These are phyloP conservation scores for Balearica regulorum DNA, from an alignment of 2,797 vertebrate species.

Conservation along the genomic window DNA sequence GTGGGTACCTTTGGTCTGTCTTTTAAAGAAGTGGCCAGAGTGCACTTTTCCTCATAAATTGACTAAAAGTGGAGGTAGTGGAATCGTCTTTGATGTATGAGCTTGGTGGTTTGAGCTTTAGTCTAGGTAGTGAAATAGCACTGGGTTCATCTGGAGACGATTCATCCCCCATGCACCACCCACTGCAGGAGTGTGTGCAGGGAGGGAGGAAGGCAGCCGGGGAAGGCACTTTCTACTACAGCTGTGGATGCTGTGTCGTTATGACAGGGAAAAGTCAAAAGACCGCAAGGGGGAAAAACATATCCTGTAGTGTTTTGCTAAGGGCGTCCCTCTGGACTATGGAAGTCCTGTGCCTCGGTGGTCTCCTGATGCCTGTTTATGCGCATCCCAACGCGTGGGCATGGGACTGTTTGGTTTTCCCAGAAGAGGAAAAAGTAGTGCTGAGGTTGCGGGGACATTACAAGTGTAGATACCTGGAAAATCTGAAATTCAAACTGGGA, in stretches of 20 bases:
- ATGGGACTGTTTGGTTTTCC: neutral
- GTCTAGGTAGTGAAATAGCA: neutral
- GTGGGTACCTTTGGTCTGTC: neutral
- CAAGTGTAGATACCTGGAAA: neutral
- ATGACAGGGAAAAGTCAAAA: neutral
- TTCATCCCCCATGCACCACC: neutral
- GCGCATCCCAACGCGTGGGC: neutral
- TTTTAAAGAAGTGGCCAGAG: neutral
- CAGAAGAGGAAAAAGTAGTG: neutral
- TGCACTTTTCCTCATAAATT: neutral
- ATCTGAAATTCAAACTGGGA: neutral
- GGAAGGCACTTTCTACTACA: neutral
- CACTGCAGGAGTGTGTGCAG: neutral
- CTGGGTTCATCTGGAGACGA: neutral
- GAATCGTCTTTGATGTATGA: neutral
- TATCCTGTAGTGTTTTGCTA: neutral
- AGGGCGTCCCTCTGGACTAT: neutral
- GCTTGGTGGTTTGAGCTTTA: neutral
- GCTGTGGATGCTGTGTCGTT: neutral
- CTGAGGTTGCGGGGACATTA: neutral
- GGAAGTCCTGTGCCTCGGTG: neutral
- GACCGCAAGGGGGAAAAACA: neutral
- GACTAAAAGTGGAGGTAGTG: neutral
- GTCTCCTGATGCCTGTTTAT: neutral
- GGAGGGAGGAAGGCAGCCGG: rapidly evolving